These are phyloP conservation scores for Aphidius gifuensis DNA, from an alignment of 1,140 invertebrate species.

Conservation along the genomic window DNA sequence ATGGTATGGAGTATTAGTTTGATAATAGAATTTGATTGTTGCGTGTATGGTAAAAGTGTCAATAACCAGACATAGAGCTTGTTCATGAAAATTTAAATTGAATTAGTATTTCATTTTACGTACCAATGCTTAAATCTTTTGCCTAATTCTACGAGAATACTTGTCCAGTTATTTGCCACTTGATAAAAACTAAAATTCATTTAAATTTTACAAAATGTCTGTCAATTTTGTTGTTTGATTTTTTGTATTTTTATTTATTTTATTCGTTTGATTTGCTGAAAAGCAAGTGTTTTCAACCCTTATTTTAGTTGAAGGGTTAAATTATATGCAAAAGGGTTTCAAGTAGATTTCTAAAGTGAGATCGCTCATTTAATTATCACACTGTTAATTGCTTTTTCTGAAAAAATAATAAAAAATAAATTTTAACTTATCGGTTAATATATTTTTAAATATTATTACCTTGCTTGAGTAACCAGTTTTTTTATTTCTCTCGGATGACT, in stretches of 20 bases:
- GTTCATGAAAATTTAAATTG: conserved; percentile 40
- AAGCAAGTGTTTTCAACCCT: too few species aligned
- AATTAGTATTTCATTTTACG: conserved; percentile 47
- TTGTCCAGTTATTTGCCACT: too few species aligned
- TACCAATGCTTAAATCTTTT: conserved; percentile 14
- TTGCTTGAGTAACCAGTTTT: background rate
- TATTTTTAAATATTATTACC: too few species aligned
- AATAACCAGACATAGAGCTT: conserved; percentile 41
- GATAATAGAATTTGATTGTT: conserved; percentile 46
- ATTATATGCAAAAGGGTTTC: background rate
- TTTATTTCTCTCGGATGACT: background rate
- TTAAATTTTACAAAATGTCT: too few species aligned
- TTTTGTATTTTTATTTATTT: too few species aligned
- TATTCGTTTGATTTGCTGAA: too few species aligned
- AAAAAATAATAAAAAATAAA: background rate
- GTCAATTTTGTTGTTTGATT: too few species aligned
- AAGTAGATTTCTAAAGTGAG: background rate
- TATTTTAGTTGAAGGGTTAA: too few species aligned
- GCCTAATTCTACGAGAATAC: too few species aligned
- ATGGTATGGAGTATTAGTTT: background rate
- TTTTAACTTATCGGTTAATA: background rate
- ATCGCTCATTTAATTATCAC: conserved; percentile 16
- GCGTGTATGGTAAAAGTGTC: conserved; percentile 39
- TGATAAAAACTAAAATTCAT: too few species aligned
- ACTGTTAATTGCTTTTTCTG: conserved; percentile 12